Percentiles rank a stretch among this genome's conserved stretches.
These are phyloP conservation scores for Chlorodrepanis virens DNA, from an alignment of 2,113 vertebrate species.

Conservation along the genomic window DNA sequence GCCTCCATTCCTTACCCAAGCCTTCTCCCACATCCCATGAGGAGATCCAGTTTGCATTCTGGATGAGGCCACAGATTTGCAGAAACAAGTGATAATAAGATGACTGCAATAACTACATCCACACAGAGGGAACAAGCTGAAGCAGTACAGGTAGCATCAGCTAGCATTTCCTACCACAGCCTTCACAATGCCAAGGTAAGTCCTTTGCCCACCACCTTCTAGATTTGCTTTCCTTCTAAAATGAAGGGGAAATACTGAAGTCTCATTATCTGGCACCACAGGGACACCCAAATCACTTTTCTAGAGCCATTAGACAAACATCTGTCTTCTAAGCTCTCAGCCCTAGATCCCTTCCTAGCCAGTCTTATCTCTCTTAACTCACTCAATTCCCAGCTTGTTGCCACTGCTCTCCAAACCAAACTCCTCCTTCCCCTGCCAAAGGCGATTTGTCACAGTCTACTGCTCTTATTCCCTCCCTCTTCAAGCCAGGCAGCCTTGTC, in stretches of 20 bases:
- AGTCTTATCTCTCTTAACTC: background rate
- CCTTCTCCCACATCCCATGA: background rate
- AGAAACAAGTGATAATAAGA: background rate
- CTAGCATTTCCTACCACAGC: rapidly evolving
- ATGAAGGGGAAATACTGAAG: background rate
- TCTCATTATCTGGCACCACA: background rate
- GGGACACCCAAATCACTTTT: background rate
- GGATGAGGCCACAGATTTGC: background rate
- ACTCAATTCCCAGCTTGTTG: background rate
- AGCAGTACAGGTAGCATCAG: background rate
- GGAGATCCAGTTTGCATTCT: background rate
- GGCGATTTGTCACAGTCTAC: constrained; percentile 24
- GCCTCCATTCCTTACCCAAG: background rate
- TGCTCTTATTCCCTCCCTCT: background rate
- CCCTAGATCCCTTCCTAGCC: background rate
- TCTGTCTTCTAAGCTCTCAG: background rate
- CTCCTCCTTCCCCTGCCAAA: background rate
- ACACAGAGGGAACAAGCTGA: background rate
- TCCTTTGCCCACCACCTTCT: background rate
- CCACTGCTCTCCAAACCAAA: background rate
- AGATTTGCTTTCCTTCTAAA: background rate
- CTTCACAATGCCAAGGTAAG: background rate
- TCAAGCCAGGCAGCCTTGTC: background rate
- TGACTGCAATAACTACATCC: background rate
- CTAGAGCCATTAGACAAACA: background rate